Conservation (phyloP, 2,797 vertebrate genomes). For the Gobio occitaniae region DNA sequence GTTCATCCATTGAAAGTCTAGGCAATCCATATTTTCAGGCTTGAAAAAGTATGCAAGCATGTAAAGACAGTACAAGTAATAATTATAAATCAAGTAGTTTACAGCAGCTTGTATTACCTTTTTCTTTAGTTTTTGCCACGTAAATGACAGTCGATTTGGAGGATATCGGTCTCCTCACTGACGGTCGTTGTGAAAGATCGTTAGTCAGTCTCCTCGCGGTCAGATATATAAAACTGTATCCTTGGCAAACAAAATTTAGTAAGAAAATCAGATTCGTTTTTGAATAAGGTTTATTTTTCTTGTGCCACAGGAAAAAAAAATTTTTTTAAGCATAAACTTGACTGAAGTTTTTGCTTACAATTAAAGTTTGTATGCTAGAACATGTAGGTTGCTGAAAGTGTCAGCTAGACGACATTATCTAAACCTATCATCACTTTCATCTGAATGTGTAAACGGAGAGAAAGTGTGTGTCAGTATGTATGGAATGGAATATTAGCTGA, state of each 20-base stretch:
- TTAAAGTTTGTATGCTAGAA: background rate
- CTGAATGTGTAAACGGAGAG: constrained; percentile 16
- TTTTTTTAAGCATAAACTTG: background rate
- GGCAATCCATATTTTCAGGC: too few relatives aligned
- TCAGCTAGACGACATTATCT: constrained; percentile 2
- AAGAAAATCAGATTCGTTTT: background rate
- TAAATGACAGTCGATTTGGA: too few relatives aligned
- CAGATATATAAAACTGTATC: too few relatives aligned
- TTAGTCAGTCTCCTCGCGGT: too few relatives aligned
- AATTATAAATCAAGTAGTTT: too few relatives aligned
- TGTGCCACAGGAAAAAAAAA: background rate
- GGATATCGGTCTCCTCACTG: too few relatives aligned
- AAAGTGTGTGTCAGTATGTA: background rate
- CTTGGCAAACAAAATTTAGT: background rate
- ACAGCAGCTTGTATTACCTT: too few relatives aligned
- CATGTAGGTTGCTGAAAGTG: background rate
- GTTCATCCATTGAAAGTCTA: too few relatives aligned
- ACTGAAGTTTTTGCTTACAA: background rate
- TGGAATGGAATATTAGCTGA: background rate
- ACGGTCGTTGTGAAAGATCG: too few relatives aligned
- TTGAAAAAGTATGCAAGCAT: too few relatives aligned
- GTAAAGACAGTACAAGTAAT: too few relatives aligned
- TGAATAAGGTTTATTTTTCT: background rate
- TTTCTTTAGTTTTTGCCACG: too few relatives aligned
- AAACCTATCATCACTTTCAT: background rate